Conservation (phyloP, 1,140 invertebrate genomes). For the Drosophila repletoides region DNA sequence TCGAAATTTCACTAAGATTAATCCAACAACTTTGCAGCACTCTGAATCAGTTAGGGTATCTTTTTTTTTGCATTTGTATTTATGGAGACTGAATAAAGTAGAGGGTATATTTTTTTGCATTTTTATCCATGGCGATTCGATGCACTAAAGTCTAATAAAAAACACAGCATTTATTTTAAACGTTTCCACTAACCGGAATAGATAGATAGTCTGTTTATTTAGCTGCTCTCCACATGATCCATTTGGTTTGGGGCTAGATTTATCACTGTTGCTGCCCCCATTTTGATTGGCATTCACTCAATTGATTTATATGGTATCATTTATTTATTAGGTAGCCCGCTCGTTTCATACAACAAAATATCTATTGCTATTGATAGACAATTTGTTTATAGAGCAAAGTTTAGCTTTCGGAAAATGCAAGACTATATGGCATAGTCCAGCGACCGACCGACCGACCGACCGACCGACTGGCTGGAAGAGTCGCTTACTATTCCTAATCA, state of each 20-base stretch:
- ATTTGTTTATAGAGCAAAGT: conserved; percentile 57
- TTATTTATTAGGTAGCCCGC: conserved; percentile 72
- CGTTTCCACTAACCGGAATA: conserved; percentile 29
- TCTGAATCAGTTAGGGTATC: no score
- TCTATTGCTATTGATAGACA: conserved; percentile 62
- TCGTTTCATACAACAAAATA: conserved; percentile 36
- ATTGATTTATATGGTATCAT: conserved; percentile 76
- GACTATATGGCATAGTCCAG: no score
- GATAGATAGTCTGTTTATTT: conserved; percentile 37
- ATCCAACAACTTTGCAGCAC: no score
- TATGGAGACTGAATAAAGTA: conserved; percentile 2
- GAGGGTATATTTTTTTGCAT: conserved; percentile 1
- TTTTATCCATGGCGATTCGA: conserved; percentile 7
- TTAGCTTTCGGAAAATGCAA: conserved; percentile 15
- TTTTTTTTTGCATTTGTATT: neutral
- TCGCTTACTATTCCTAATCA: neutral
- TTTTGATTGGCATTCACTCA: conserved; percentile 76
- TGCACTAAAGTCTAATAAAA: conserved; percentile 55
- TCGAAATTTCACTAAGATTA: no score
- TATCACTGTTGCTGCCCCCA: conserved; percentile 67
- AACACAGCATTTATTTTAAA: conserved; percentile 45
- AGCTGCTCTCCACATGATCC: conserved; percentile 32
- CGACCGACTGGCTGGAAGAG: conserved; percentile 17
- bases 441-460: no score
- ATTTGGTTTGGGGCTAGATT: conserved; percentile 65